Percentiles rank a stretch among this genome's conserved stretches.
Evolutionary conservation across 2,113 vertebrate species (phyloP).

Genomic region (Cinclus cinclus): DNA sequence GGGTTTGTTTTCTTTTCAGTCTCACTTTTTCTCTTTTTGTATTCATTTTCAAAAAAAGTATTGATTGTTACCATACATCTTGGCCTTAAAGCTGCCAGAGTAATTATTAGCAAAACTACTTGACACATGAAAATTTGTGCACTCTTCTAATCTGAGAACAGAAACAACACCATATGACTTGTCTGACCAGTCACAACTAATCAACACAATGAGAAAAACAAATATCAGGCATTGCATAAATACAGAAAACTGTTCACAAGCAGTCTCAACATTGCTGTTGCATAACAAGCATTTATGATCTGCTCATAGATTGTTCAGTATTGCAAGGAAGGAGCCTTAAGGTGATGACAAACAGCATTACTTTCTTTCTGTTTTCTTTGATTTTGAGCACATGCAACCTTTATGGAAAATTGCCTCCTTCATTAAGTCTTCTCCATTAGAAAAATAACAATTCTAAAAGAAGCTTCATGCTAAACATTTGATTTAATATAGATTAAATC

Average conservation of each 20-base stretch:
- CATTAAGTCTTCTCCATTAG: not conserved
- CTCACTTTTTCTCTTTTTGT: not conserved
- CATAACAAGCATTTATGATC: not conserved
- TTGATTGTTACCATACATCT: not conserved
- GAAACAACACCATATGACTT: conserved; percentile 59
- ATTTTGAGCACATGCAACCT: not conserved
- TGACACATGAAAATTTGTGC: conserved; percentile 25
- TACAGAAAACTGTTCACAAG: conserved; percentile 44
- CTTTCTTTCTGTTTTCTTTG: not conserved
- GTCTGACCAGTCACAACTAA: conserved; percentile 64
- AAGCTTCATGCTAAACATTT: not conserved
- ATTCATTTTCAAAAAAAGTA: not conserved
- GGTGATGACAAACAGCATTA: not conserved
- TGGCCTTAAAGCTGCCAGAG: not conserved
- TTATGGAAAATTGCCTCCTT: not conserved
- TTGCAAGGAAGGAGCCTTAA: not conserved
- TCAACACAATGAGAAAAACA: conserved; percentile 57
- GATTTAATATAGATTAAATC: not conserved
- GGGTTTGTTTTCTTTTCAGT: not conserved
- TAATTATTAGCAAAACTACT: conserved; percentile 40
- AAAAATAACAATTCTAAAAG: not conserved
- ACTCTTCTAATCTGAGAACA: conserved; percentile 28
- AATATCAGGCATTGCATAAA: conserved; percentile 50
- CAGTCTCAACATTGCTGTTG: not conserved
- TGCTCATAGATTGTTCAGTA: not conserved